Evolutionary conservation across 2,888 invertebrate species (phyloP).

Genomic region (Anoplius nigerrimus): DNA sequence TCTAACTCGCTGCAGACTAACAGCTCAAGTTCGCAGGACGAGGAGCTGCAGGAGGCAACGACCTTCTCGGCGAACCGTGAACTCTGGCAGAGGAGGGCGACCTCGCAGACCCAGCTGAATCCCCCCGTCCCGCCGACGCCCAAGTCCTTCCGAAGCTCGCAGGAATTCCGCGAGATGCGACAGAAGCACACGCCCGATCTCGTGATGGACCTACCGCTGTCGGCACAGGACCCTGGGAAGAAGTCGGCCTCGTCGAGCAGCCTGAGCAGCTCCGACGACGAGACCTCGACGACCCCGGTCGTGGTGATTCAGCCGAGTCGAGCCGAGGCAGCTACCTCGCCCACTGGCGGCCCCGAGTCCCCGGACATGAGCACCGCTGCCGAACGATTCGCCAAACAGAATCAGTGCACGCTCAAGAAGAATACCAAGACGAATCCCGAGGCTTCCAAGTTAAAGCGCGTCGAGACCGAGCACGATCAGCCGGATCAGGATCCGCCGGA

Average conservation of each 20-base stretch:
- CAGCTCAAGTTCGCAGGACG: conserved; percentile 35
- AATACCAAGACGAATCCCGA: conserved; percentile 76
- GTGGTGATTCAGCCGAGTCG: conserved; percentile 1
- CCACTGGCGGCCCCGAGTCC: conserved; percentile 76
- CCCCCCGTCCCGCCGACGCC: conserved; percentile 65
- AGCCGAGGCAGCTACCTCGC: conserved; percentile 70
- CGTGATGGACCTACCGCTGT: conserved; percentile 88
- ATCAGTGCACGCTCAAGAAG: conserved; percentile 87
- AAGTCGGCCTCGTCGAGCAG: conserved; percentile 71
- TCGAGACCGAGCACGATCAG: conserved; percentile 50
- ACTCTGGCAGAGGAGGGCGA: conserved; percentile 80
- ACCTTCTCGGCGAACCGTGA: conserved; percentile 77
- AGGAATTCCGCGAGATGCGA: conserved; percentile 74
- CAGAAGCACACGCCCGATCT: conserved; percentile 85
- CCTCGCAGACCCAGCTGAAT: conserved; percentile 75
- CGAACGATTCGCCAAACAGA: conserved; percentile 86
- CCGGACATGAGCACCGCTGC: conserved; percentile 85
- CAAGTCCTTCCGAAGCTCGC: conserved; percentile 73
- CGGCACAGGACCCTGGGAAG: conserved; percentile 65
- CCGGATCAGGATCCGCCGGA: conserved; percentile 48
- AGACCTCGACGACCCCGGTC: conserved; percentile 60
- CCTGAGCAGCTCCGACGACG: conserved; percentile 71
- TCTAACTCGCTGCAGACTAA: conserved; percentile 16
- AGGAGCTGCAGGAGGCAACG: conserved; percentile 59
- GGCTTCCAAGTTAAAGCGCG: conserved; percentile 46